These are phyloP conservation scores for Phymastichus coffea DNA, from an alignment of 1,140 invertebrate species.

Conservation along the genomic window DNA sequence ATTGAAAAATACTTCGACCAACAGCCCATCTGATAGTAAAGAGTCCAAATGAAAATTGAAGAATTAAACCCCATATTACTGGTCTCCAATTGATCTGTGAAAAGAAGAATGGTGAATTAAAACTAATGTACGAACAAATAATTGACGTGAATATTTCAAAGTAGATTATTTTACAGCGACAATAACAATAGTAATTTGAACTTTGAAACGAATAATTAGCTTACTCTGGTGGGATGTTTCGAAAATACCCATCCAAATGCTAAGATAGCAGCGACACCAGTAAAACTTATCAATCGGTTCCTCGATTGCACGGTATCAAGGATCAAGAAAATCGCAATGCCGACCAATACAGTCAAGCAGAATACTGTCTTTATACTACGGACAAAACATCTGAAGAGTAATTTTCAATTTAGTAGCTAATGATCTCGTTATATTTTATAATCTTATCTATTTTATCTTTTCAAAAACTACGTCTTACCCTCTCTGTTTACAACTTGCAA, in stretches of 20 bases:
- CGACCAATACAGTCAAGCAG: conserved; percentile 49
- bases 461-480: conserved; percentile 27
- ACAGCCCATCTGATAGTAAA: conserved; percentile 81
- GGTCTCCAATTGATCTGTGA: conserved; percentile 72
- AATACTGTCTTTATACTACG: conserved; percentile 28
- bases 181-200: too few relatives aligned
- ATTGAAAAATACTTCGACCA: conserved; percentile 77
- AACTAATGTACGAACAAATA: too few relatives aligned
- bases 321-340: conserved; percentile 61
- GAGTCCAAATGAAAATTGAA: conserved; percentile 87
- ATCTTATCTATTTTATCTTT: background rate
- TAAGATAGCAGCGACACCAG: conserved; percentile 62
- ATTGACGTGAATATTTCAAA: too few relatives aligned
- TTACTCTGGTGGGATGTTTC: conserved; percentile 55
- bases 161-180: too few relatives aligned
- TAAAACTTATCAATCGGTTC: conserved; percentile 65
- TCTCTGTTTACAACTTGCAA: conserved; percentile 3
- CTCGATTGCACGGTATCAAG: conserved; percentile 65
- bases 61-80: conserved; percentile 74
- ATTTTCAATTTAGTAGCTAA: too few relatives aligned
- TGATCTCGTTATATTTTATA: too few relatives aligned
- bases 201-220: background rate
- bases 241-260: conserved; percentile 63
- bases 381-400: conserved; percentile 27
- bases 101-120: conserved; percentile 18